Percentiles rank a stretch among this genome's conserved stretches.
These are phyloP conservation scores for Prietella phreatophila DNA, from an alignment of 2,113 vertebrate species.

Conservation along the genomic window DNA sequence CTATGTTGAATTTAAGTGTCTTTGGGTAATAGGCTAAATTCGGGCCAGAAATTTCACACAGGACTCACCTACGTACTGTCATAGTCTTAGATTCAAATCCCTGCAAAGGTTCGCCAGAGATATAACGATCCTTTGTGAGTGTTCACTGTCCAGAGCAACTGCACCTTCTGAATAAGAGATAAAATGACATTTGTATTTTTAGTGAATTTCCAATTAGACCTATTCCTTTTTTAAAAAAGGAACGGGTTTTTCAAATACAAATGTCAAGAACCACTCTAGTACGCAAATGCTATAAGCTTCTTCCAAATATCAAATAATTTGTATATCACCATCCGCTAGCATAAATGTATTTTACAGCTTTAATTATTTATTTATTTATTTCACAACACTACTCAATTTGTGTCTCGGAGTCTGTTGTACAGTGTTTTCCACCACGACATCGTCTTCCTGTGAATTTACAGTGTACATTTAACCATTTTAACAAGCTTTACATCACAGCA, in stretches of 20 bases:
- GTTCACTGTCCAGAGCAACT: not conserved
- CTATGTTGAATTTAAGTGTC: too few species aligned
- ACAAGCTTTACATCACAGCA: not conserved
- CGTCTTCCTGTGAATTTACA: not conserved
- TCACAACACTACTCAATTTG: not conserved
- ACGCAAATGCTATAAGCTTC: not conserved
- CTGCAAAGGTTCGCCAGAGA: not conserved
- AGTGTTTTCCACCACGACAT: too few species aligned
- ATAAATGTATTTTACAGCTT: not conserved
- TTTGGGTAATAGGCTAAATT: too few species aligned
- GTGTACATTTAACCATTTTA: not conserved
- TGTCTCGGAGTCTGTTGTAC: not conserved
- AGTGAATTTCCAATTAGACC: not conserved
- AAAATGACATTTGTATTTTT: not conserved
- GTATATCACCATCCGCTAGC: not conserved
- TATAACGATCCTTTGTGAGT: not conserved
- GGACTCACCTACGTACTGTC: not conserved
- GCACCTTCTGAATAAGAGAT: not conserved
- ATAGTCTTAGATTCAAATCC: not conserved
- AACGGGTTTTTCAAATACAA: not conserved
- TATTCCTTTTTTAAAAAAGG: not conserved
- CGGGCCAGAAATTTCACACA: too few species aligned
- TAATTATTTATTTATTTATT: not conserved
- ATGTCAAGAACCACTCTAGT: not conserved
- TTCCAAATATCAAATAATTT: not conserved